Conservation (phyloP, 1,140 invertebrate genomes). For the Catajapyx aquilonaris region DNA sequence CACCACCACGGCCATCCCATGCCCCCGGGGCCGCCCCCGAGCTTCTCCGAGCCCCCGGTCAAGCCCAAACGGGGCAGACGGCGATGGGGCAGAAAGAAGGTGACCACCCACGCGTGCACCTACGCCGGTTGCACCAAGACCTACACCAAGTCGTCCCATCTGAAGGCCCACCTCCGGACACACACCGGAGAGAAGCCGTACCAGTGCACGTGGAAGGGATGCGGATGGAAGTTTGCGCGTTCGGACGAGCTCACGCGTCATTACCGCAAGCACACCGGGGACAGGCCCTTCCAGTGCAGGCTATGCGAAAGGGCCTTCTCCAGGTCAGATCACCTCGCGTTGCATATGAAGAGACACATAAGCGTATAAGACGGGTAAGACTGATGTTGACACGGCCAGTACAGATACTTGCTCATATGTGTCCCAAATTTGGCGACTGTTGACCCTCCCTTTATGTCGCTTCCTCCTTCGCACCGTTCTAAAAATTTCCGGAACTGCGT, state of each 20-base stretch:
- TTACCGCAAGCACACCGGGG: slow-evolving; percentile 38
- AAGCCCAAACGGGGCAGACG: slow-evolving; percentile 20
- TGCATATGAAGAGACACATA: slow-evolving; percentile 41
- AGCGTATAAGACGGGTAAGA: too few species aligned
- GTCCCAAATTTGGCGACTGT: too few species aligned
- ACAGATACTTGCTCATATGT: too few species aligned
- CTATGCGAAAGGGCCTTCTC: slow-evolving; percentile 39
- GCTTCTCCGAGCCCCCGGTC: slow-evolving; percentile 7
- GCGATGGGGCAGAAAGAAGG: slow-evolving; percentile 27
- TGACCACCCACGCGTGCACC: slow-evolving; percentile 35
- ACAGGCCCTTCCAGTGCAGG: slow-evolving; percentile 34
- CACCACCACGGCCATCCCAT: slow-evolving; percentile 8
- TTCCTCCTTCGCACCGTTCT: too few species aligned
- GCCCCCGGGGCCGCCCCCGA: slow-evolving; percentile 2
- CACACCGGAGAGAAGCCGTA: slow-evolving; percentile 55
- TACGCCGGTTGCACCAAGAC: slow-evolving; percentile 43
- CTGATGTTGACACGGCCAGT: too few species aligned
- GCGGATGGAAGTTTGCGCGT: slow-evolving; percentile 49
- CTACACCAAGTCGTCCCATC: slow-evolving; percentile 49
- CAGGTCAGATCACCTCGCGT: slow-evolving; percentile 37
- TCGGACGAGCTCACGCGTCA: slow-evolving; percentile 47
- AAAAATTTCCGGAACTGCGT: too few species aligned
- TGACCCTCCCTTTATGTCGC: too few species aligned
- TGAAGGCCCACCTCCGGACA: slow-evolving; percentile 47
- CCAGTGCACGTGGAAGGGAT: slow-evolving; percentile 43